Evolutionary conservation across 2,888 invertebrate species (phyloP), one percentile per base, ranked within the genome.

Genomic region (Eulithis prunata): DNA sequence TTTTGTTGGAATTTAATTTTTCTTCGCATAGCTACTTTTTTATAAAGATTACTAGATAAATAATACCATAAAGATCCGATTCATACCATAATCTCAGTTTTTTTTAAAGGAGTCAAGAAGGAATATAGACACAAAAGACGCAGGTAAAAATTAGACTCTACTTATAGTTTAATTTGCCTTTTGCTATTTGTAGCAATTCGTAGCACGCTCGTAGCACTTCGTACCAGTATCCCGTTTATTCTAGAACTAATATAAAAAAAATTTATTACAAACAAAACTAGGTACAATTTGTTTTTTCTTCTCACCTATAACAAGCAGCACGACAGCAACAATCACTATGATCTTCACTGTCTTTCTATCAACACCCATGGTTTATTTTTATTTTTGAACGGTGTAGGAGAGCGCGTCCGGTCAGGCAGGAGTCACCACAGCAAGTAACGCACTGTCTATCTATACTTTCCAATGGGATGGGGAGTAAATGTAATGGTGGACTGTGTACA

Each of bases 301-400:
- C 92, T 90, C 69, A 92, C 92, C 89, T 4, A 93, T 75, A 13
- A 90, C 75, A 7, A 91, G 76, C 2, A 92, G 69, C 0, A 81
- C 77, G n/a, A 87, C 84, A 14, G 81, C 66, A 2, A 89, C 86
- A 13, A 88, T 84, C 59, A 83, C 77, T 45, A 91, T 86, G 47
- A 91, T 91, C 73, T 91, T 91, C 65, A 91, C 76, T 3, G 91
- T 91, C 3, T 86, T 77, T 61, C 90, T 91, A 65, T 93, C 91
- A 57, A 90, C 75, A 4, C 88, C 91, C 91, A 91, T 92, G 62
- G 55, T 75, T 64, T 64, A 62, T 64, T 62, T 62, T 55, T 57
- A 62, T 41, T 12, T 38, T 28, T 45, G 7, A 49, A 6, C 56
- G 49, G 41, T 58, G 38, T 12, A 5, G 52, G 10, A 14, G 14